Base-by-base conservation (phyloP, 2,888 invertebrate genomes). In the Salpingus planirostris region DNA sequence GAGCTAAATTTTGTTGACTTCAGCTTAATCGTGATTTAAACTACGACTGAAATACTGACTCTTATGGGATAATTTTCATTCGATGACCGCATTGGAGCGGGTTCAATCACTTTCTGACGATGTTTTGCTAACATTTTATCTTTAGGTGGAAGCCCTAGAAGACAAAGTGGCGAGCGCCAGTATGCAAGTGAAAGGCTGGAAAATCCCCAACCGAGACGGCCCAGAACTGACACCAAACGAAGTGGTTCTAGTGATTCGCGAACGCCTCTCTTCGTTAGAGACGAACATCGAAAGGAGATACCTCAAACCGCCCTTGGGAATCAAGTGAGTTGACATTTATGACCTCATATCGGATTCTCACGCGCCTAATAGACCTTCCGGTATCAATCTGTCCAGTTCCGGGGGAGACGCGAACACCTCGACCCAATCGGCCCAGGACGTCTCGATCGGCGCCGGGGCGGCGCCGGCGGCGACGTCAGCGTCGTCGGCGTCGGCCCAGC, bases 211-310 rank as follows among this genome's bases (percentile, higher is more conserved):
- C 15, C 69, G 80, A 40, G 75, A 76, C 12, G 64, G 70, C 2
- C 69, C 69, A 27, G 71, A 73, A 50, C 49, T 60, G 56, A 22
- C 64, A 39, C 42, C 67, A 49, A 31, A 64, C 15, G 54, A 70
- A 51, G 66, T 76, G 57, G 69, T 77, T 48, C 67, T 73, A 59
- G 65, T 78, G 64, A 70, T 77, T 55, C 73, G 74, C 18, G 78
- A 81, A 50, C 75, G 90, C 50, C 71, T 97, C 31, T 71, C 86
- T 3, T 76, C 80, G 0, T 68, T 96, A 8, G 95, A 96, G 64
- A 78, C 82, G 1, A 90, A 90, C 47, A 89, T 96, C 31, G 96
- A 96, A 64, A 69, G 93, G 48, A 71, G 96, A 46, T 96, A 95
- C 62, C 70, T 96, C 24, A 91, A 92, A 63, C 91, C 93, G 36